phyloP scores from a whole-genome alignment of 2,888 invertebrate species.

The Pammene fasciana region DNA sequence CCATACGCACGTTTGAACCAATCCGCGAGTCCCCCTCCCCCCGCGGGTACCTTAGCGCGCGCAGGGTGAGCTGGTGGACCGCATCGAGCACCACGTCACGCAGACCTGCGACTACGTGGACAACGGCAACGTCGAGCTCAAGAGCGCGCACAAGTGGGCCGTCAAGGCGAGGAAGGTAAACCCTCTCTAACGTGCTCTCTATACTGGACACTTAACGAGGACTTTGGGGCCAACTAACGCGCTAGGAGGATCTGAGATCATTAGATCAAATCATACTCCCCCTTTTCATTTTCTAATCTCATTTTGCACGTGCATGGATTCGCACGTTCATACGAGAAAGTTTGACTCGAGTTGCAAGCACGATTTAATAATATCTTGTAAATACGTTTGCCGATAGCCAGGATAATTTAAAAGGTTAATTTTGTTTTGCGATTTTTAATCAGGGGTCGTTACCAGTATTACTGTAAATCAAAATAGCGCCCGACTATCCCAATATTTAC shows the following conservation, averaged over 20 bases:
- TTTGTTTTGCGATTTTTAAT: constrained; percentile 17
- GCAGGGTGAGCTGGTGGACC: constrained; percentile 97
- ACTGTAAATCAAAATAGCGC: too few relatives aligned
- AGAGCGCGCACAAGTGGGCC: constrained; percentile 91
- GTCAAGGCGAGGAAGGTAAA: constrained; percentile 94
- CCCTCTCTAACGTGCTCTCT: not conserved
- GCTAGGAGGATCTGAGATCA: constrained; percentile 8
- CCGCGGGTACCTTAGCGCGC: constrained; percentile 74
- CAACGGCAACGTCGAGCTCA: constrained; percentile 90
- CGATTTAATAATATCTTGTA: constrained; percentile 13
- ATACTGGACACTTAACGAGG: constrained; percentile 12
- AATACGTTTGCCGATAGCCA: constrained; percentile 27
- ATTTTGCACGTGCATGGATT: constrained; percentile 22
- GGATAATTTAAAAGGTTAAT: constrained; percentile 26
- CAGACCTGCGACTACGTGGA: constrained; percentile 93
- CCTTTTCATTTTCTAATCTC: constrained; percentile 15
- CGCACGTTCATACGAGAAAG: constrained; percentile 5
- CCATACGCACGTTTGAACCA: constrained; percentile 78
- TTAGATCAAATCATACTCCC: not conserved
- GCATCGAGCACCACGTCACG: constrained; percentile 96
- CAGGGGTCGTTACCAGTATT: too few relatives aligned
- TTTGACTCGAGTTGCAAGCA: constrained; percentile 1
- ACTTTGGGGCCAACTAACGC: constrained; percentile 19
- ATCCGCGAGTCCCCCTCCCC: constrained; percentile 68
- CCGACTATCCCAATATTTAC: too few relatives aligned